These are phyloP conservation scores for Barypeithes pellucidus DNA, from an alignment of 2,888 invertebrate species.

Conservation along the genomic window DNA sequence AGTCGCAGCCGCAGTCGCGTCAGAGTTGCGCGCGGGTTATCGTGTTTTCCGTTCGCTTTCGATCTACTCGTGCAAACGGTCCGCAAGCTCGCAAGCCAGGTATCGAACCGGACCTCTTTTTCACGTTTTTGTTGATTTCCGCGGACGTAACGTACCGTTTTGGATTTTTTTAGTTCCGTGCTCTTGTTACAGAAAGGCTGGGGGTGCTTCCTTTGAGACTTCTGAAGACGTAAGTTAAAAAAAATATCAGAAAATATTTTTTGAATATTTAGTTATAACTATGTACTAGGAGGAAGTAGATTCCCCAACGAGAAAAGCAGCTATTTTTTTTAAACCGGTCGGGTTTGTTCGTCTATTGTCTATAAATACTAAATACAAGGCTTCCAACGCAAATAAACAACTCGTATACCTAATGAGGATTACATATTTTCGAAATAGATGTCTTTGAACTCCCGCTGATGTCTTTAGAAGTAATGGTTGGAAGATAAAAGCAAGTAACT, in stretches of 20 bases:
- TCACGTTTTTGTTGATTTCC: constrained; percentile 46
- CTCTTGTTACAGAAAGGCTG: neutral
- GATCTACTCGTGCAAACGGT: constrained; percentile 36
- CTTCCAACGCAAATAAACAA: too few species aligned
- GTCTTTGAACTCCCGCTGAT: constrained; percentile 2
- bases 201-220: neutral
- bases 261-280: neutral
- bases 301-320: too few species aligned
- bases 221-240: constrained; percentile 14
- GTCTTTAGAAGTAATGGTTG: neutral
- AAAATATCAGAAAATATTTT: neutral
- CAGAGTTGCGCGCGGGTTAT: constrained; percentile 29
- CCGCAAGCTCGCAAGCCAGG: constrained; percentile 26
- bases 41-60: constrained; percentile 14
- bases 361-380: too few species aligned
- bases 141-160: constrained; percentile 41
- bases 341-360: too few species aligned
- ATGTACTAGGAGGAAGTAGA: too few species aligned
- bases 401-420: too few species aligned
- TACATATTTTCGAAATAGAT: neutral
- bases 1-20: constrained; percentile 48
- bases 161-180: constrained; percentile 10
- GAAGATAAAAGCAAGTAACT: constrained; percentile 1
- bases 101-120: constrained; percentile 50
- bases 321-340: too few species aligned